Evolutionary conservation across 2,888 invertebrate species (phyloP).

Genomic region (Eristalis pertinax): DNA sequence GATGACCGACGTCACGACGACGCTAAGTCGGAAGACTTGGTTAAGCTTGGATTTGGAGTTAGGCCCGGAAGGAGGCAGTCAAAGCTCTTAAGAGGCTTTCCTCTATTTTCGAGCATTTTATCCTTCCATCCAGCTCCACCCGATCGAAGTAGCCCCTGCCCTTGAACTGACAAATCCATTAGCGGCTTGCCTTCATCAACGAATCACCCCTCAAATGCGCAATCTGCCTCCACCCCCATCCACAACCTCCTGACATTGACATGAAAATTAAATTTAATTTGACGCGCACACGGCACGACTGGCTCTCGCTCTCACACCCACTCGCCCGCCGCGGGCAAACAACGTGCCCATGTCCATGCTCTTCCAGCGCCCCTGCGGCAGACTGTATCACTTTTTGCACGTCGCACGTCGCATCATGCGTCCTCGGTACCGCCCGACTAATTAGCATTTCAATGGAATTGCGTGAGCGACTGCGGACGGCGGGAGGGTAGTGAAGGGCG

Average conservation of each 20-base stretch:
- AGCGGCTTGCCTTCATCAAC: neutral
- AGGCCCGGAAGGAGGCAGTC: too few relatives aligned
- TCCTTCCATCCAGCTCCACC: neutral
- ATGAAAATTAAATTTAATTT: slow-evolving; percentile 50
- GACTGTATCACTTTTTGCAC: slow-evolving; percentile 4
- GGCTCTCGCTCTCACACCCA: neutral
- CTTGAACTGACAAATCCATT: neutral
- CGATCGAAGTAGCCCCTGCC: neutral
- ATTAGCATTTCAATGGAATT: slow-evolving; percentile 55
- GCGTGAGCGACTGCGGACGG: neutral
- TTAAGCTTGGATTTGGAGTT: too few relatives aligned
- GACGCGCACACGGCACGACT: slow-evolving; percentile 24
- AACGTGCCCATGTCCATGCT: neutral
- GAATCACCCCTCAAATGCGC: neutral
- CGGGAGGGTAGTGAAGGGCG: neutral
- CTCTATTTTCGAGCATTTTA: neutral
- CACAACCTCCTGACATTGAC: slow-evolving; percentile 31
- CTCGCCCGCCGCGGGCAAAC: slow-evolving; percentile 8
- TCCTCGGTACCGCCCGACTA: slow-evolving; percentile 23
- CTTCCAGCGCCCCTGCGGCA: neutral
- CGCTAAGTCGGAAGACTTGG: too few relatives aligned
- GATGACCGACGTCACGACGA: too few relatives aligned
- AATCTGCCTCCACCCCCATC: neutral
- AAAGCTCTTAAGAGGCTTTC: too few relatives aligned
- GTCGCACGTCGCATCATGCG: slow-evolving; percentile 8